A percentile compares a stretch with the other conserved stretches of the same genome.
phyloP scores from a whole-genome alignment of 2,113 vertebrate species.

The Aphyosemion australe region DNA sequence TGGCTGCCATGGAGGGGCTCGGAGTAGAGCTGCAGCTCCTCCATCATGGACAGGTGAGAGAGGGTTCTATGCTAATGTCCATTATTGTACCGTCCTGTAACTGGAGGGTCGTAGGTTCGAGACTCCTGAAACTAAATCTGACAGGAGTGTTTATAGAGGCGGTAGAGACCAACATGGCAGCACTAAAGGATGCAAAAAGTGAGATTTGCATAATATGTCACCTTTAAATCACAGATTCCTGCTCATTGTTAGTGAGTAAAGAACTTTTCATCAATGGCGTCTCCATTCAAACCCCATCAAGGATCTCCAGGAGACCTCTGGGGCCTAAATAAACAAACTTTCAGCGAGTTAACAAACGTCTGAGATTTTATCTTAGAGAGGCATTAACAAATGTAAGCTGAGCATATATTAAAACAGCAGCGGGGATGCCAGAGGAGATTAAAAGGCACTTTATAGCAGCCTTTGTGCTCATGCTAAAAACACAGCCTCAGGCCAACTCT shows the following conservation, averaged over 20 bases:
- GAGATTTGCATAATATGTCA: too few species aligned
- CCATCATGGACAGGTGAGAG: too few species aligned
- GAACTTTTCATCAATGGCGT: not conserved
- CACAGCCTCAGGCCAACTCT: conserved; percentile 26
- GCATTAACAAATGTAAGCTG: conserved; percentile 23
- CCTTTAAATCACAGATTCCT: not conserved
- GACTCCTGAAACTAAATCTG: too few species aligned
- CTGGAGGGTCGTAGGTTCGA: too few species aligned
- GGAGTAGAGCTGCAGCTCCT: too few species aligned
- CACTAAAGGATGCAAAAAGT: too few species aligned
- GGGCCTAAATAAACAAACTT: conserved; percentile 21
- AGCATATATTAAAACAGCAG: conserved; percentile 18
- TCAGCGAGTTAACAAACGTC: conserved; percentile 17
- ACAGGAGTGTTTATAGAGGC: too few species aligned
- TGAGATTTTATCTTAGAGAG: conserved; percentile 8
- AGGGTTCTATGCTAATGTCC: too few species aligned
- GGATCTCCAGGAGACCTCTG: not conserved
- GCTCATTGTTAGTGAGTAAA: not conserved
- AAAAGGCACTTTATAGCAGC: conserved; percentile 13
- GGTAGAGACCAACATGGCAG: too few species aligned
- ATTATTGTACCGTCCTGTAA: too few species aligned
- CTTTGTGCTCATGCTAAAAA: conserved; percentile 50
- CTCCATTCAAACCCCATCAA: not conserved
- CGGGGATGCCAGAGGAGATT: conserved; percentile 15
- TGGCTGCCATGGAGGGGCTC: too few species aligned